A percentile compares a stretch with the other conserved stretches of the same genome.
phyloP scores from a whole-genome alignment of 1,140 invertebrate genomes.

The Sitobion miscanthi region DNA sequence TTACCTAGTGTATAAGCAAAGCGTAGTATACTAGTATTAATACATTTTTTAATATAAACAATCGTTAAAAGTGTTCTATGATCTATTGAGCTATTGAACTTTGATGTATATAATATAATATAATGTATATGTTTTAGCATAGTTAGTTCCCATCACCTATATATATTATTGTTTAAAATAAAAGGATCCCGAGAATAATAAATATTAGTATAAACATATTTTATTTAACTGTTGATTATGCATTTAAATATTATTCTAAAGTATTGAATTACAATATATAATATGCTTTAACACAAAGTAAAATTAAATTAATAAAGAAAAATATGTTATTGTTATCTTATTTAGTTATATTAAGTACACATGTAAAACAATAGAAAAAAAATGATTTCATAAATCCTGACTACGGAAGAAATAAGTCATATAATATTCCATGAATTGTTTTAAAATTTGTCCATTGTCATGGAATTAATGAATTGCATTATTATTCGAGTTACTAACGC shows the following conservation, averaged over 20 bases:
- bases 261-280: constrained; percentile 27
- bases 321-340: constrained; percentile 9
- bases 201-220: neutral
- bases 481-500: constrained; percentile 24
- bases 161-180: neutral
- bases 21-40: neutral
- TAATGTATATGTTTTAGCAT: neutral
- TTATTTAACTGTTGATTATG: neutral
- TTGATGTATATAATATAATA: neutral
- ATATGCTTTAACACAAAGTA: neutral
- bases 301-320: neutral
- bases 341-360: neutral
- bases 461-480: neutral
- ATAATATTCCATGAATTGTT: neutral
- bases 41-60: neutral
- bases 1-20: neutral
- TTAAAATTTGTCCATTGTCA: neutral
- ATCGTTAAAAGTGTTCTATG: neutral
- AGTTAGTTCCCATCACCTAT: neutral
- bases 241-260: constrained; percentile 19
- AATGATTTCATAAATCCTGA: neutral
- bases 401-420: neutral
- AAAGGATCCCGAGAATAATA: neutral
- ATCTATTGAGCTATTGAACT: neutral
- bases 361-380: neutral